Conservation (phyloP, 2,888 invertebrate genomes). For the Crematogaster levior region DNA sequence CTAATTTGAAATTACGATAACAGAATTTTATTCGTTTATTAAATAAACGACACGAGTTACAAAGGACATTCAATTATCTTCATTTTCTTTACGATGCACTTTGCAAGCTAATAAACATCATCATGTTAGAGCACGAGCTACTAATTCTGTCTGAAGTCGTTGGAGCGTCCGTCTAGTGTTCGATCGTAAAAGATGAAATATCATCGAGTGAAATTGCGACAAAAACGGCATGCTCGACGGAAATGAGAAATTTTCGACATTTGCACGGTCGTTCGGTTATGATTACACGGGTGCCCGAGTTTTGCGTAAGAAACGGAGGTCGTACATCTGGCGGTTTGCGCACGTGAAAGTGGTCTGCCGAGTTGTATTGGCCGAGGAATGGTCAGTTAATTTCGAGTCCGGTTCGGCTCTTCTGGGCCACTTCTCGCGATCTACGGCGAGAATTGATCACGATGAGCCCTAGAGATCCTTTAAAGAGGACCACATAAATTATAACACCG, state of each 20-base stretch:
- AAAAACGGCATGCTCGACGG: not conserved
- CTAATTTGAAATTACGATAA: not conserved
- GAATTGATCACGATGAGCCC: not conserved
- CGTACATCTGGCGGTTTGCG: conserved; percentile 80
- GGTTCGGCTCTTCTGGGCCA: conserved; percentile 60
- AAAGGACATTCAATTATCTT: not conserved
- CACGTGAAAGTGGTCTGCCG: conserved; percentile 82
- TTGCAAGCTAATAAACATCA: not conserved
- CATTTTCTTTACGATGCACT: conserved; percentile 17
- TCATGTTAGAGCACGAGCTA: not conserved
- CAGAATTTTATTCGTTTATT: not conserved
- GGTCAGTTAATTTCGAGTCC: conserved; percentile 82
- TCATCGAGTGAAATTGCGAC: not conserved
- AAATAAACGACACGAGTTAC: not conserved
- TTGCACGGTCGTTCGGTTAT: conserved; percentile 57
- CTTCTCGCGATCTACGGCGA: conserved; percentile 29
- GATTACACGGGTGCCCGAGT: conserved; percentile 59
- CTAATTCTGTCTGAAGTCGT: not conserved
- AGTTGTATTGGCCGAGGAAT: conserved; percentile 61
- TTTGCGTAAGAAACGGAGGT: conserved; percentile 80
- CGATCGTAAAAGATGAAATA: conserved; percentile 4
- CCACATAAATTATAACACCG: no score
- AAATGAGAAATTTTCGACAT: conserved; percentile 30
- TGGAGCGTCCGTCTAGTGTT: not conserved
- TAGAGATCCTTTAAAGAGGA: not conserved